These are phyloP conservation scores for Streptopelia turtur DNA, from an alignment of 2,797 vertebrate genomes.

Conservation along the genomic window DNA sequence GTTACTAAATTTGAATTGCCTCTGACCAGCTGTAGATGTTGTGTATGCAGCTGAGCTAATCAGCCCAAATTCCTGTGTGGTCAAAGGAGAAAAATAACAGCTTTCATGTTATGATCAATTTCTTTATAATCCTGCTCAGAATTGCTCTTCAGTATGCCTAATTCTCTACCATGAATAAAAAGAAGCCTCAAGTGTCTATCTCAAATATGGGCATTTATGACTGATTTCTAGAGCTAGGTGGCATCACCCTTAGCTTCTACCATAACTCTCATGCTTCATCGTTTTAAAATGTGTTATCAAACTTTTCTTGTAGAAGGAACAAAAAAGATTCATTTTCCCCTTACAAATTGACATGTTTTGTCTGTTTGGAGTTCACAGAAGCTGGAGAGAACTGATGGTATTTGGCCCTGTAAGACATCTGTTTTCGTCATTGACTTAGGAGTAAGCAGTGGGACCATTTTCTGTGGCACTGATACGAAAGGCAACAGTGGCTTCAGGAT, in stretches of 20 bases:
- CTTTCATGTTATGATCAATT: background rate
- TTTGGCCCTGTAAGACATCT: background rate
- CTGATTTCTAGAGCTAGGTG: background rate
- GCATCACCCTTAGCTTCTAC: background rate
- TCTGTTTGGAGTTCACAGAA: background rate
- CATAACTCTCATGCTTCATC: accelerated
- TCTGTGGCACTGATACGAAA: background rate
- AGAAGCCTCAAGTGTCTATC: background rate
- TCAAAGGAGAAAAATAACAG: background rate
- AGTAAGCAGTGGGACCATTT: background rate
- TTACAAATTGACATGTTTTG: background rate
- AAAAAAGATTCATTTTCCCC: background rate
- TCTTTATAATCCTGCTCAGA: background rate
- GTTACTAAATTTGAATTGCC: background rate
- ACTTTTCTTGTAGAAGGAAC: background rate
- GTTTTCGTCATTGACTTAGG: background rate
- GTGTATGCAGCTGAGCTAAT: background rate
- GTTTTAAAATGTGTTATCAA: background rate
- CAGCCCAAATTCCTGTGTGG: background rate
- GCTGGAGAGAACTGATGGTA: background rate
- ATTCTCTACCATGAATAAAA: background rate
- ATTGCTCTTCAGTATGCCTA: background rate
- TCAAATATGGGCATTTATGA: background rate
- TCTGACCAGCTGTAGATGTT: background rate
- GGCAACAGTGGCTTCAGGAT: background rate